These are phyloP conservation scores for Eumeta japonica DNA, from an alignment of 1,140 invertebrate genomes.

Conservation along the genomic window DNA sequence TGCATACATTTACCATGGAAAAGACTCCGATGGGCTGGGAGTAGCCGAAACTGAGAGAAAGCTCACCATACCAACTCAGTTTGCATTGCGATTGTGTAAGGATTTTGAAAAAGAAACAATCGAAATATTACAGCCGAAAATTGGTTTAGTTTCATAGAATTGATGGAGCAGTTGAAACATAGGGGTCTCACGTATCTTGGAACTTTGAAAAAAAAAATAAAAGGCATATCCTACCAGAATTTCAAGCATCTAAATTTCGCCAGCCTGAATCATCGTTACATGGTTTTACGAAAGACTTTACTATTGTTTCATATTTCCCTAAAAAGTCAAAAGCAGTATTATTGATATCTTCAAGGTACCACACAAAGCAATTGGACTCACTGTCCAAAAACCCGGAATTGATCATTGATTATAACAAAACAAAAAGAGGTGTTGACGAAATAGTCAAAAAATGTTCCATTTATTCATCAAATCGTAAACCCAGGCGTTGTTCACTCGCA, in stretches of 20 bases:
- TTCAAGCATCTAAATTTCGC: constrained; percentile 10
- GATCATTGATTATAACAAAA: too few relatives aligned
- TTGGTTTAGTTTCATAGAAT: constrained; percentile 36
- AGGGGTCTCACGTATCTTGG: constrained; percentile 37
- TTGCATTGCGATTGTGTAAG: constrained; percentile 19
- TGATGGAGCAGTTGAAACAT: constrained; percentile 26
- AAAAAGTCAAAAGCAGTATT: too few relatives aligned
- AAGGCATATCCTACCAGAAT: constrained; percentile 29
- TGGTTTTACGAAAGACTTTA: too few relatives aligned
- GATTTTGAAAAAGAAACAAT: constrained; percentile 13
- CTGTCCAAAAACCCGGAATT: constrained; percentile 8
- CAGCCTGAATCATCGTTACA: constrained; percentile 6
- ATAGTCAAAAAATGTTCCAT: constrained; percentile 10
- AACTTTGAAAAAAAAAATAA: constrained; percentile 52
- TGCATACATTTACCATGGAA: too few relatives aligned
- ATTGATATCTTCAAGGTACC: constrained; percentile 17
- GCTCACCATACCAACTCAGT: constrained; percentile 16
- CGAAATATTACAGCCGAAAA: too few relatives aligned
- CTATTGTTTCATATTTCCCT: constrained; percentile 19
- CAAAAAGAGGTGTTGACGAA: constrained; percentile 11
- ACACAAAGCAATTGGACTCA: constrained; percentile 13
- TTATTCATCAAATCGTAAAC: constrained; percentile 8
- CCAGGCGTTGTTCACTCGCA: constrained; percentile 9
- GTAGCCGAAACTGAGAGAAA: constrained; percentile 18
- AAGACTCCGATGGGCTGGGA: constrained; percentile 18